A percentile compares a stretch with the other conserved stretches of the same genome.
Conservation (phyloP, 53 echinoderm and acorn worm genomes). For the Glandiceps talaboti region DNA sequence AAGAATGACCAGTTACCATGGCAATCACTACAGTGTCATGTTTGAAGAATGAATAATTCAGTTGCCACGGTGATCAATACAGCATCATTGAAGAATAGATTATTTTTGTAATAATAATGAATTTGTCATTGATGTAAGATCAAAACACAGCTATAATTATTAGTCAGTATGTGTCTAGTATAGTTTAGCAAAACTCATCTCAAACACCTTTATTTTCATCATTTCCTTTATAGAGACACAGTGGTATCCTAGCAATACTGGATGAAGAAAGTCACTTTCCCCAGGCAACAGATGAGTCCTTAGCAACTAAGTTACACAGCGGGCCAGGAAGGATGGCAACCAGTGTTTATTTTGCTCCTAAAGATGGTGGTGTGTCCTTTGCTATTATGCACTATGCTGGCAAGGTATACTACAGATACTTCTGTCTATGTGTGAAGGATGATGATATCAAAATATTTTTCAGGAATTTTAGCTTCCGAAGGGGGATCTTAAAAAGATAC, state of each 20-base stretch:
- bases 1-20: too few relatives aligned
- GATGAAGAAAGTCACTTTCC: constrained; percentile 97
- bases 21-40: too few relatives aligned
- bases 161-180: too few relatives aligned
- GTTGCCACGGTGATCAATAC: too few relatives aligned
- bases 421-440: too few relatives aligned
- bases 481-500: neutral
- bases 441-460: neutral
- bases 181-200: too few relatives aligned
- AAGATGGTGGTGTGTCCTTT: constrained; percentile 68
- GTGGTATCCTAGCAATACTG: constrained; percentile 62
- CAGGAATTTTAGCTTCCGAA: neutral
- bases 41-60: too few relatives aligned
- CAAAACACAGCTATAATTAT: too few relatives aligned
- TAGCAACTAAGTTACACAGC: constrained; percentile 88
- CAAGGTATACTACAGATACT: too few relatives aligned
- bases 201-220: neutral
- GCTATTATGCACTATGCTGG: constrained; percentile 93
- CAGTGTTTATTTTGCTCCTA: constrained; percentile 68
- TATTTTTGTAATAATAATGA: too few relatives aligned
- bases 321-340: constrained; percentile 63
- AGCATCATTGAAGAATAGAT: too few relatives aligned
- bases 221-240: neutral
- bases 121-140: too few relatives aligned
- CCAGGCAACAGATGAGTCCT: constrained; percentile 49